phyloP scores from a whole-genome alignment of 2,888 invertebrate species.

The Palloptera scutellata region DNA sequence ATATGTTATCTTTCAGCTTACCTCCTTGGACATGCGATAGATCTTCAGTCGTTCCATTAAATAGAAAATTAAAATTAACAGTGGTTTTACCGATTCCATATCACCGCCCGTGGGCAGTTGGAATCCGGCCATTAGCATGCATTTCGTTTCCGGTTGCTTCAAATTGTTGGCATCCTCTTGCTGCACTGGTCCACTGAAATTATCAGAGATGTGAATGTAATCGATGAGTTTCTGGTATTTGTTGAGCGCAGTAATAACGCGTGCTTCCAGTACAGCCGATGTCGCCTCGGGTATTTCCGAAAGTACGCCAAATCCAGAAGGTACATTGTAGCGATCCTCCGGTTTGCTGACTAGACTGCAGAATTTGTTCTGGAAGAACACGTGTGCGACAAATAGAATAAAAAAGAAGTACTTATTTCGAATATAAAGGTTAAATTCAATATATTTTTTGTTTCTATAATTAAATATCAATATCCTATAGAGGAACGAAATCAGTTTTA shows the following conservation, averaged over 20 bases:
- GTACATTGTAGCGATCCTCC: conserved; percentile 83
- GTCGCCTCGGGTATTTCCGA: conserved; percentile 92
- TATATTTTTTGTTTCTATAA: too few relatives aligned
- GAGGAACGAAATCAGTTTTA: too few relatives aligned
- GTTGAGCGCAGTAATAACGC: conserved; percentile 76
- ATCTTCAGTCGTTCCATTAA: conserved; percentile 90
- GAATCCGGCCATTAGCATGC: conserved; percentile 83
- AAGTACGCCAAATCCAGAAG: conserved; percentile 77
- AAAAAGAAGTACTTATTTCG: conserved; percentile 7
- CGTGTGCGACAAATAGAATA: conserved; percentile 30
- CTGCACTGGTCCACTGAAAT: conserved; percentile 89
- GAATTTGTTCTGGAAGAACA: conserved; percentile 72
- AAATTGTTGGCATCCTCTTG: conserved; percentile 79
- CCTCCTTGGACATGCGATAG: conserved; percentile 89
- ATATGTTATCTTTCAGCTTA: conserved; percentile 55
- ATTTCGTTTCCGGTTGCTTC: conserved; percentile 81
- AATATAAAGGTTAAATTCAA: neutral
- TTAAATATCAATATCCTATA: neutral
- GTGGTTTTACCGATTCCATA: conserved; percentile 75
- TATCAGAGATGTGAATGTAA: conserved; percentile 97
- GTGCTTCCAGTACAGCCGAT: conserved; percentile 82
- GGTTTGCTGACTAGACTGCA: conserved; percentile 80
- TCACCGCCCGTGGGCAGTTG: conserved; percentile 76
- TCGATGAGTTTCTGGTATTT: conserved; percentile 88
- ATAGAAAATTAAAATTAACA: conserved; percentile 90